These are phyloP conservation scores for Papilio elwesi DNA, from an alignment of 2,888 invertebrate species.

Conservation along the genomic window DNA sequence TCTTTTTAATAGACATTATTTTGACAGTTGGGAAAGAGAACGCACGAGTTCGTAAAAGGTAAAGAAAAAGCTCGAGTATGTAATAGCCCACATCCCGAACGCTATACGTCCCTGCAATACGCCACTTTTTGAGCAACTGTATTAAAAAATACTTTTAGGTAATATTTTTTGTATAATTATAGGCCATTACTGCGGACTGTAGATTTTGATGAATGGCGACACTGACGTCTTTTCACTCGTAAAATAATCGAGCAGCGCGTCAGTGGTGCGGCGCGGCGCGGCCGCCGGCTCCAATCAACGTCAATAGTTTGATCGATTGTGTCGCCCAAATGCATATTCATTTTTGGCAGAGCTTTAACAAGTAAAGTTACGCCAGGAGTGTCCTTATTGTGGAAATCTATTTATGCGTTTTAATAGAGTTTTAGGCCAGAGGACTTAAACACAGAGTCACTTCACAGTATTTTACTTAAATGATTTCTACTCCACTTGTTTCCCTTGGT, in stretches of 20 bases:
- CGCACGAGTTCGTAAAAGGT: no score
- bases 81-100: no score
- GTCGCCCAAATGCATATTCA: slow-evolving; percentile 10
- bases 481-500: no score
- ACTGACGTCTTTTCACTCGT: slow-evolving; percentile 24
- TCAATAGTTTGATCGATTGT: slow-evolving; percentile 36
- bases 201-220: slow-evolving; percentile 34
- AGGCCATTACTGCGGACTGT: neutral
- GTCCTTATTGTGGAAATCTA: neutral
- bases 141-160: neutral
- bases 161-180: neutral
- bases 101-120: no score
- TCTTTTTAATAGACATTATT: no score
- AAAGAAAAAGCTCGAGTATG: no score
- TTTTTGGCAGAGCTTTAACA: slow-evolving; percentile 2
- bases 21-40: no score
- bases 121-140: no score
- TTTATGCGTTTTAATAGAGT: neutral
- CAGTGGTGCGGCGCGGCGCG: slow-evolving; percentile 3
- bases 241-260: slow-evolving; percentile 29
- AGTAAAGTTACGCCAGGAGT: slow-evolving; percentile 8
- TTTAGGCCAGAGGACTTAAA: no score
- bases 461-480: no score
- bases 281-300: slow-evolving; percentile 28
- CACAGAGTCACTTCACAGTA: no score